These are phyloP conservation scores for Ceyx erithaca DNA, from an alignment of 2,797 vertebrate genomes.

Conservation along the genomic window DNA sequence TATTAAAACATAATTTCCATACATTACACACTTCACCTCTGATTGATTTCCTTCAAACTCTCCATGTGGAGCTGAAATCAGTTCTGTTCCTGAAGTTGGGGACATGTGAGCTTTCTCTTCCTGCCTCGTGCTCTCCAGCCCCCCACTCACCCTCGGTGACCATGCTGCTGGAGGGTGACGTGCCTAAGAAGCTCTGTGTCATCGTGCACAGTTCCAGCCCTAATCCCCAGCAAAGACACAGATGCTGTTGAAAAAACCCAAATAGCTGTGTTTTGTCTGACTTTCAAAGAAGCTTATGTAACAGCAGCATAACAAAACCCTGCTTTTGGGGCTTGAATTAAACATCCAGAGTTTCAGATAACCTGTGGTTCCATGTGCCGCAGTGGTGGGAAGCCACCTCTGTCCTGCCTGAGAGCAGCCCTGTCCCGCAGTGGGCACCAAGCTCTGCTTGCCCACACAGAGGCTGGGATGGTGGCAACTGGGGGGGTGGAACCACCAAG, in stretches of 20 bases:
- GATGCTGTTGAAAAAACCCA: constrained; percentile 70
- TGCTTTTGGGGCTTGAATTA: background rate
- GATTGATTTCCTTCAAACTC: constrained; percentile 37
- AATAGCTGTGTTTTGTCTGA: constrained; percentile 79
- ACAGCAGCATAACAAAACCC: constrained; percentile 40
- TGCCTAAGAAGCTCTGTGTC: constrained; percentile 25
- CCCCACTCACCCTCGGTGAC: background rate
- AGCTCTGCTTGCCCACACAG: background rate
- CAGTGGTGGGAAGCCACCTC: background rate
- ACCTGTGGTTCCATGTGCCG: background rate
- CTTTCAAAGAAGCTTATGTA: constrained; percentile 84
- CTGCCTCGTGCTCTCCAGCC: background rate
- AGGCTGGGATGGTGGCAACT: background rate
- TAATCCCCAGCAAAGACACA: constrained; percentile 79
- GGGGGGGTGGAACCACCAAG: background rate
- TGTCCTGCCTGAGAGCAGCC: background rate
- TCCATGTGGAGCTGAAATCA: background rate
- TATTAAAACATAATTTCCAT: constrained; percentile 12
- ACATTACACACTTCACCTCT: background rate
- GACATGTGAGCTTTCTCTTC: background rate
- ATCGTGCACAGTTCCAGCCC: constrained; percentile 25
- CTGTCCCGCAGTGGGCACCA: background rate
- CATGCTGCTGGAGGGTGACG: background rate
- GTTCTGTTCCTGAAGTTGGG: background rate
- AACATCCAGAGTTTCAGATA: constrained; percentile 6